Evolutionary conservation across 2,113 vertebrate species (phyloP), one percentile per base, ranked within the genome.

Genomic region (Sander vitreus): DNA sequence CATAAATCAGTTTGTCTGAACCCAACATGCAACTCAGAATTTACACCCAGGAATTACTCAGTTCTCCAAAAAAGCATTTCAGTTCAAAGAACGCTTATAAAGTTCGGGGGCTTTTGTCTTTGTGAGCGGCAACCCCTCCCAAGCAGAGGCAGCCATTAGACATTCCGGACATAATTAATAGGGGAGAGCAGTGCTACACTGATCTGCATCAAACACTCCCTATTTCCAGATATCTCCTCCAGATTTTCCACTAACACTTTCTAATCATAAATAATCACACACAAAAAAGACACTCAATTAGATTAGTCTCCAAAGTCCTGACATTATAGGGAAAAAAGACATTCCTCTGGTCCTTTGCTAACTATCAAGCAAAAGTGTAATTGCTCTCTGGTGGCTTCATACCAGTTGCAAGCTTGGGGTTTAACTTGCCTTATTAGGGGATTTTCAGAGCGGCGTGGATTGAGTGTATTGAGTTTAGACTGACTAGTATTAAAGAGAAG

Each of bases 361-460:
- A 95, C 94, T 95, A 95, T 93, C 88, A 89, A 92, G 91, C 93
- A 92, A 89, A 92, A 93, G 88, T 80, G 18, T 96, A 96, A 95
- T 96, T 96, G 95, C 95, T 95, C 95, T 96, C 95, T 86, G 76
- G 94, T 95, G 95, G 92, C 93, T 95, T 94, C 91, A 92, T 94
- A 92, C 89, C 89, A 94, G 91, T 94, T 93, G 88, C 89, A 91
- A 90, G 93, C 93, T 93, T 71, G 67, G 90, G 93, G 85, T 95
- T 94, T 94, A 95, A 93, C 89, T 93, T 84, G 93, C 92, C 93
- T 94, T 94, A 95, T 95, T 95, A 94, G 87, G 84, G 85, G 80
- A 65, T 85, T 93, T 93, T 89, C 85, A 88, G 80, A 86, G 84
- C 84, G 54, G 76, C 81, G 18, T 82, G 55, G 79, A 85, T 85